Evolutionary conservation across 37 sponge, comb jelly and placozoan species (phyloP).

Genomic region (Geodia barretti): DNA sequence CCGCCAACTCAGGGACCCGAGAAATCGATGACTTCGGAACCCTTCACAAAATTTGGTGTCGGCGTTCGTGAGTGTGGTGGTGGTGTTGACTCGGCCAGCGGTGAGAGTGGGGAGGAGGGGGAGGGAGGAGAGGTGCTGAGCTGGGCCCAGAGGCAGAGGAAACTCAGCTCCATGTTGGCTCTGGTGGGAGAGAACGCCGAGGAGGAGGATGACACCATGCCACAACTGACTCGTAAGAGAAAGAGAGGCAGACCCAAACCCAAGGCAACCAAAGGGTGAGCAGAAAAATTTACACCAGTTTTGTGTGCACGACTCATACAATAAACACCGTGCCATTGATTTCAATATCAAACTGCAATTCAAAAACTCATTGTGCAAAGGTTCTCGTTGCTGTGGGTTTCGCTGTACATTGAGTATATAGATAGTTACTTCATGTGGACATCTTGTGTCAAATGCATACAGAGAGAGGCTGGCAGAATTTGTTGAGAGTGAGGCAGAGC

Average conservation of each 20-base stretch:
- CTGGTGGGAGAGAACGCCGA: slow-evolving; percentile 2
- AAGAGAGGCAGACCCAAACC: neutral
- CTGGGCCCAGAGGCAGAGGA: slow-evolving; percentile 50
- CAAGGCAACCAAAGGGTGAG: slow-evolving; percentile 38
- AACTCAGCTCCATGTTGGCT: neutral
- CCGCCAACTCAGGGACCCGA: slow-evolving; percentile 7
- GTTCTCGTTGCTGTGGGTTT: no score
- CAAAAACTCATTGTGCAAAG: no score
- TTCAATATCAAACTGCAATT: no score
- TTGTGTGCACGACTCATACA: no score
- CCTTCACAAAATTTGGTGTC: neutral
- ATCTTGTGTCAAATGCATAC: neutral
- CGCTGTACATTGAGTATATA: no score
- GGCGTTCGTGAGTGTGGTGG: neutral
- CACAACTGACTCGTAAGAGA: slow-evolving; percentile 38
- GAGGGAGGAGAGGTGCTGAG: slow-evolving; percentile 31
- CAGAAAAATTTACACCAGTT: no score
- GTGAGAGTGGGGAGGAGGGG: slow-evolving; percentile 3
- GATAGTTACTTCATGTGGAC: neutral
- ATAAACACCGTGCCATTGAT: no score
- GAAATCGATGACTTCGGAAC: neutral
- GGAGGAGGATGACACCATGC: slow-evolving; percentile 72
- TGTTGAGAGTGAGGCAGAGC: slow-evolving; percentile 91
- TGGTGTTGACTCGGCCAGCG: neutral
- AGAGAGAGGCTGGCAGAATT: slow-evolving; percentile 77